phyloP scores from a whole-genome alignment of 2,113 vertebrate genomes.

The Ancistrus triradiatus region DNA sequence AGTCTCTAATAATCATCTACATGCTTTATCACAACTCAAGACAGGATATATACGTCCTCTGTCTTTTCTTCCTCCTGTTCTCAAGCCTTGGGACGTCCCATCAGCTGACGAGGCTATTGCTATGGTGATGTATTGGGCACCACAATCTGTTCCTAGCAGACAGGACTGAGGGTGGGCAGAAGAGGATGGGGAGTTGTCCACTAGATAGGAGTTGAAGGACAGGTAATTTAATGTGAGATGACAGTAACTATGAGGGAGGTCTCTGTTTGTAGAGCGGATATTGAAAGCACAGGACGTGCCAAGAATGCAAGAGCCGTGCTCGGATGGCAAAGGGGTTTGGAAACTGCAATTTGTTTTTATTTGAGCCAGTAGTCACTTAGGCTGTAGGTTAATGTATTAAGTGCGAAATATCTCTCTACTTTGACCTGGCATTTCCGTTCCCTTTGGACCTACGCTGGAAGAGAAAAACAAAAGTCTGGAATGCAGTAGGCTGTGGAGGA shows the following conservation, averaged over 20 bases:
- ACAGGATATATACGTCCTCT: too few relatives aligned
- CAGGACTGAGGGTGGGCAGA: background rate
- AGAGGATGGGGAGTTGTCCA: background rate
- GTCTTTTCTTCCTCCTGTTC: slow-evolving; percentile 6
- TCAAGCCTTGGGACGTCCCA: slow-evolving; percentile 41
- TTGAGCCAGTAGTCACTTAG: background rate
- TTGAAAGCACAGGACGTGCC: background rate
- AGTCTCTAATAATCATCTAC: too few relatives aligned
- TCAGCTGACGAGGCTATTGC: slow-evolving; percentile 53
- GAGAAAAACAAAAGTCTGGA: slow-evolving; percentile 11
- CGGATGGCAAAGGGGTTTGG: background rate
- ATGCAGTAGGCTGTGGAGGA: slow-evolving; percentile 27
- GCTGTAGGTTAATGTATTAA: background rate
- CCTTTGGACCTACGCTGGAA: too few relatives aligned
- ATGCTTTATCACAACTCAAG: background rate
- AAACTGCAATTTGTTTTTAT: slow-evolving; percentile 19
- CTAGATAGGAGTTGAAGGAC: background rate
- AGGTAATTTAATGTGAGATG: slow-evolving; percentile 16
- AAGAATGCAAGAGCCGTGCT: too few relatives aligned
- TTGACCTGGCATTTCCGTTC: background rate
- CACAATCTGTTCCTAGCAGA: slow-evolving; percentile 39
- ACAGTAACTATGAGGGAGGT: slow-evolving; percentile 29
- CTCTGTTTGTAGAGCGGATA: too few relatives aligned
- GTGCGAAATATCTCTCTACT: background rate
- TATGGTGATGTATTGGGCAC: slow-evolving; percentile 49